Evolutionary conservation across 2,113 vertebrate species (phyloP), one percentile per base, ranked within the genome.

Genomic region (Calyptomena viridis): DNA sequence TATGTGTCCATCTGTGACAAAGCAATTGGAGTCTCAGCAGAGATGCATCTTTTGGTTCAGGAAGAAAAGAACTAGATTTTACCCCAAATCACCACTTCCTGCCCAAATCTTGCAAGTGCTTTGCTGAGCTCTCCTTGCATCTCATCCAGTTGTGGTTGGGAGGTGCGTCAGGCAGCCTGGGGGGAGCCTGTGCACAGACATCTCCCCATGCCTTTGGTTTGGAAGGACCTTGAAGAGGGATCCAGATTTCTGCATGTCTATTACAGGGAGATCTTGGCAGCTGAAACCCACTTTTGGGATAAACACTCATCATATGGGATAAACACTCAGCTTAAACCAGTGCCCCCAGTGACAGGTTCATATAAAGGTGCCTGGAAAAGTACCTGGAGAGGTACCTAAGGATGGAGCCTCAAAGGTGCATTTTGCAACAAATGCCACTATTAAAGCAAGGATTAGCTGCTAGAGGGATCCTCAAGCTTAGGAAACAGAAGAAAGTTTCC

Each of bases 41-140:
- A 59, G n/a, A 23, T 7, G 24, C 1, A 5, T 28, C 25, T 46
- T 75, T 66, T 19, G 8, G 3, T 53, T 53, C 35, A 44, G 79
- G 94, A 60, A 52, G 49, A 71, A 91, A 93, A 19, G 27, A 84
- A 85, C 19, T 21, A 14, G 42, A 39, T 69, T 94, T 88, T 91
- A 71, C 14, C 13, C 30, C 23, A 59, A 64, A 71, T 84, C 50
- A 50, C 12, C 42, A 27, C 30, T 85, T 90, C 44, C 44, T 67
- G 39, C 22, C 27, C 68, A 44, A 2, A 16, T 56, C 27, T 81
- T 86, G 27, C 33, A 22, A 55, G 33, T 6, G 27, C 14, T 67
- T 55, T 74, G 50, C 66, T 71, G 75, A 62, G 28, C 42, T 63
- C 3, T 0, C 5, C 30, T 40, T 31, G 64, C 14, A 1, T 24